phyloP scores from a whole-genome alignment of 2,888 invertebrate genomes.

The Cerastis rubricosa region DNA sequence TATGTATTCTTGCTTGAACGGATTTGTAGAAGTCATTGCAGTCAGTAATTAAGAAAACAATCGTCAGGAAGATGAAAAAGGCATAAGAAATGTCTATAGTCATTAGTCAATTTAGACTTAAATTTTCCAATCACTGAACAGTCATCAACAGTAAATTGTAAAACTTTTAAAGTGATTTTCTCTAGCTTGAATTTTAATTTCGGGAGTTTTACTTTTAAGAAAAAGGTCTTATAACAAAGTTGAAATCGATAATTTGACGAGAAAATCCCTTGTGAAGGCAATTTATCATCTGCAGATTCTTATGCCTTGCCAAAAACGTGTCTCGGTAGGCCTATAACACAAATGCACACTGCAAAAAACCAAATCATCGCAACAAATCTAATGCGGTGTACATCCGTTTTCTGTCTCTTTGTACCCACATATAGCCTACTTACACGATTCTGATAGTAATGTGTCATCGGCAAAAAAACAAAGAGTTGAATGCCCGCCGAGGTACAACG shows the following conservation, averaged over 20 bases:
- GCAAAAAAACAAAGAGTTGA: conserved; percentile 75
- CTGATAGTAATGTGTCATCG: conserved; percentile 70
- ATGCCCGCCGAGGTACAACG: conserved; percentile 65
- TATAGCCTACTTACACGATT: conserved; percentile 64
- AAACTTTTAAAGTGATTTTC: not conserved
- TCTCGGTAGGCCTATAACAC: conserved; percentile 26
- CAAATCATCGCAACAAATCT: conserved; percentile 35
- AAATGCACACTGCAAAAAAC: conserved; percentile 41
- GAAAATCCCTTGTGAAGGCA: not conserved
- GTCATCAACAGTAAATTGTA: not conserved
- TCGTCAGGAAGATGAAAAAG: not conserved
- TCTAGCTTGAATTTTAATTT: not conserved
- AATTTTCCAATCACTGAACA: not conserved
- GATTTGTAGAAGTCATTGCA: not conserved
- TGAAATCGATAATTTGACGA: not conserved
- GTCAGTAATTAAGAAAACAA: not conserved
- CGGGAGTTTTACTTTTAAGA: not conserved
- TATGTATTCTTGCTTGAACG: not conserved
- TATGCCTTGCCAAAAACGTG: conserved; percentile 16
- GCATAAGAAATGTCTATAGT: not conserved
- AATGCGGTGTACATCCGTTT: conserved; percentile 59
- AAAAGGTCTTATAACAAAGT: not conserved
- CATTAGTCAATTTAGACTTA: not conserved
- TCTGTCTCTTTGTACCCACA: conserved; percentile 48
- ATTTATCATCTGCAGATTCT: not conserved